Evolutionary conservation across 2,113 vertebrate species (phyloP), one percentile per base, ranked within the genome.

Genomic region (Hystrix cristata): DNA sequence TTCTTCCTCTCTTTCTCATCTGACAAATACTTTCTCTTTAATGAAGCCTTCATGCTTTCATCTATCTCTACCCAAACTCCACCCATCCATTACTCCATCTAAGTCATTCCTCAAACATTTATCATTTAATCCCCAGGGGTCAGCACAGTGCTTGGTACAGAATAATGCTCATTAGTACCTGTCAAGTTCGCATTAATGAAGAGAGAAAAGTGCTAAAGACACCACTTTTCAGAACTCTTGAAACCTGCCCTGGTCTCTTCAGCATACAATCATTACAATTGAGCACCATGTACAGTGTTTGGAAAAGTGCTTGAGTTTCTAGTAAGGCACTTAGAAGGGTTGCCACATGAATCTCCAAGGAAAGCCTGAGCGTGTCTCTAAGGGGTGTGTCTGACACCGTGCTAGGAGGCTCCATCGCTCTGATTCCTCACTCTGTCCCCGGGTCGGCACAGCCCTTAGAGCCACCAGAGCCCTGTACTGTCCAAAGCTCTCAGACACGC

Each of bases 21-120:
- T 80, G 19, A 74, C 15, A 83, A 65, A 64, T 82, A 59, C 76
- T 97, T 62, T 93, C n/a, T 81, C 46, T 85, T 80, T 76, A 64
- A 65, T 71, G 27, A 93, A 82, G 12, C 8, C 19, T 64, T 34
- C 38, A 79, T 55, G 29, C 38, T 43, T 55, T 67, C 74, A 71
- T 31, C 38, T 46, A 15, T 60, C 29, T 89, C 31, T 55, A 48
- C 13, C 23, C 55, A 79, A 13, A 43, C n/a, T 9, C 57, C 4
- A 29, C 89, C 29, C 21, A 74, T 43, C 69, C 27, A 60, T 13
- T 16, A 31, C 7, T n/a, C 71, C 53, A 14, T 65, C 94, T 55
- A 71, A 90, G 88, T 18, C 51, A 71, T 43, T 90, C 46, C 27
- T 64, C 7, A 51, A 72, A 10, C 53, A 64, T 25, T 92, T 79